Base-by-base conservation (phyloP, 35 echinoderm and acorn worm genomes). In the Diadema setosum region DNA sequence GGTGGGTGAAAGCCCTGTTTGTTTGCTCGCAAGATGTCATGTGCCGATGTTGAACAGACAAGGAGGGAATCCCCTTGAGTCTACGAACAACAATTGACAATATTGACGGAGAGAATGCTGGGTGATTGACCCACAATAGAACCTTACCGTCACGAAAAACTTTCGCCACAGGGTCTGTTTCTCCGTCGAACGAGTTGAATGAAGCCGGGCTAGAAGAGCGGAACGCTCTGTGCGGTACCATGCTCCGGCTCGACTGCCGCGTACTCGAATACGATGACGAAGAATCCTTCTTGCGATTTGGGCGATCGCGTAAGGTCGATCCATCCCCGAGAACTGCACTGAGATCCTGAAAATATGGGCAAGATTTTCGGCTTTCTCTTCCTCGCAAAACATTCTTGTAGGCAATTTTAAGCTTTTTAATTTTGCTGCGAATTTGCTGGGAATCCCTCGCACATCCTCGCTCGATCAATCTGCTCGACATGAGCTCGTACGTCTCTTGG, bases 311-410 rank as follows among this genome's bases (percentile, higher is more conserved):
- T 41, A 78, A 41, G 35, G 73, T 35, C 24, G 73, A 78, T 9
- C 73, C 73, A 78, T 78, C 73, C 33, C 73, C 73, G 9, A 78
- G 73, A 42, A 78, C 44, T 44, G 73, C 33, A 44, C 73, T 78
- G 36, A 78, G 73, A 25, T 78, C 73, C 44, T 78, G 73, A 78
- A 78, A 78, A 78, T 78, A 78, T 78, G 73, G 73, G 73, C 73
- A 78, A 78, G 73, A 78, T 78, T 78, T 78, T 78, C 73, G 73
- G 15, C 73, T 78, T 78, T 78, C 73, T 36, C 73, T 78, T 21
- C 73, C 73, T 35, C 73, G 73, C 73, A 78, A 78, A 0, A 78
- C 73, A 78, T 78, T 78, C 40, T 78, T 78, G 73, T 78, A 78
- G 24, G 73, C 73, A 44, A 78, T 78, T 78, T 78, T 78, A 2